Evolutionary conservation across 2,888 invertebrate genomes (phyloP), one percentile per base, ranked within the genome.

Genomic region (Agelastica alni): DNA sequence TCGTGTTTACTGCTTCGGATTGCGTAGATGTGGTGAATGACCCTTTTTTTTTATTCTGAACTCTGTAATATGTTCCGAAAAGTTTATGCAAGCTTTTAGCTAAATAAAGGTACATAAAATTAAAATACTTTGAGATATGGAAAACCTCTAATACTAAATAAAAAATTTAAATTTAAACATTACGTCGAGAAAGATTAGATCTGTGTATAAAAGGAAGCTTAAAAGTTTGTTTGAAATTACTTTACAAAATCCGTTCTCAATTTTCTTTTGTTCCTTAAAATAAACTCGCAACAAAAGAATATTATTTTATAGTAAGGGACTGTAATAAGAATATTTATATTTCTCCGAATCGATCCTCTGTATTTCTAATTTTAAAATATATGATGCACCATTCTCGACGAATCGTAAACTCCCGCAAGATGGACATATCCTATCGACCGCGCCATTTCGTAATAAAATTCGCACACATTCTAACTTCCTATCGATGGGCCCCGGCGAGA

Each of bases 391-490:
- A n/a, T n/a, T n/a, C n/a, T n/a, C n/a, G n/a, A n/a, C n/a, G n/a
- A n/a, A n/a, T 13, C 39, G 37, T 45, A 51, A 36, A 37, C 32
- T 45, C 22, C 2, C 16, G 37, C 20, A 39, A 39, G 37, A 20
- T 39, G 37, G 13, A 10, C 18, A 28, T 39, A 45, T 37, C 49
- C 34, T 16, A 32, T 47, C 34, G 47, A 48, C 58, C 49, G 49
- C 51, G 31, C 46, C 46, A 26, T 26, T 42, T 22, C 36, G 49
- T 44, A 59, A 59, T 56, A 56, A 59, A 59, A 59, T 37, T 43
- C 31, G 55, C 41, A 51, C 51, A 53, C 51, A 56, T 56, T 60
- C 54, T 48, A 53, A 58, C 54, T 58, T 56, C 45, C 58, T 58
- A 58, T 58, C 60, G 52, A 58, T 60, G 58, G 53, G 51, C 56